These are phyloP conservation scores for Austrofundulus limnaeus DNA, from an alignment of 2,113 vertebrate genomes.

Conservation along the genomic window DNA sequence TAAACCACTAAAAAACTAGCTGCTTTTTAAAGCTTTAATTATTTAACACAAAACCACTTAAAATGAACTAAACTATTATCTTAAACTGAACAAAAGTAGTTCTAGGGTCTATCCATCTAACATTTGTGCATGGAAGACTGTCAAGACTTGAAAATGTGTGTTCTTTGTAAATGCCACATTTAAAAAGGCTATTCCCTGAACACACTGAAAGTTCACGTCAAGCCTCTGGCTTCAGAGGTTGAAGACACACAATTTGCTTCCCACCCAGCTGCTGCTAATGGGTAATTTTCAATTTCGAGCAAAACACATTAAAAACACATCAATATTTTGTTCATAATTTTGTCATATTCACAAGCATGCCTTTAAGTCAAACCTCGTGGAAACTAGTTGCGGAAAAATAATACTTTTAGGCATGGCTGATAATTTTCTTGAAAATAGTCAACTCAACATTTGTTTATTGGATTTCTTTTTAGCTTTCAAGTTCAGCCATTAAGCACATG, in stretches of 20 bases:
- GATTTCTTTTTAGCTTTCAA: not conserved
- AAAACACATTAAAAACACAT: not conserved
- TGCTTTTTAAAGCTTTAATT: too few relatives aligned
- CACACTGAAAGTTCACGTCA: constrained; percentile 52
- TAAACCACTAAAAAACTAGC: not conserved
- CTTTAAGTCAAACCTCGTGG: not conserved
- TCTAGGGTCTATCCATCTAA: not conserved
- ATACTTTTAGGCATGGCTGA: not conserved
- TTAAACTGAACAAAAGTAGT: not conserved
- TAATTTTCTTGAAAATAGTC: not conserved
- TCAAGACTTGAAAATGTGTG: constrained; percentile 27
- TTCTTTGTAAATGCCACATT: constrained; percentile 58
- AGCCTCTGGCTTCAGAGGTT: constrained; percentile 43
- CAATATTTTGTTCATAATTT: not conserved
- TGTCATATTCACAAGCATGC: too few relatives aligned
- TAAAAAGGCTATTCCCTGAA: constrained; percentile 43
- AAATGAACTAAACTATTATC: not conserved
- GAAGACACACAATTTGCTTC: constrained; percentile 10
- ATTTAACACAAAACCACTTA: not conserved
- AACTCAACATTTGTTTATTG: not conserved
- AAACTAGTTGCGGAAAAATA: not conserved
- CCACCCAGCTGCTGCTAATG: constrained; percentile 22
- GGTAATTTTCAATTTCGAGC: not conserved
- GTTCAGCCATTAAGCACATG: not conserved
- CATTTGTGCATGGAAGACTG: constrained; percentile 15